phyloP scores from a whole-genome alignment of 2,888 invertebrate species.

The Clostera curtula region DNA sequence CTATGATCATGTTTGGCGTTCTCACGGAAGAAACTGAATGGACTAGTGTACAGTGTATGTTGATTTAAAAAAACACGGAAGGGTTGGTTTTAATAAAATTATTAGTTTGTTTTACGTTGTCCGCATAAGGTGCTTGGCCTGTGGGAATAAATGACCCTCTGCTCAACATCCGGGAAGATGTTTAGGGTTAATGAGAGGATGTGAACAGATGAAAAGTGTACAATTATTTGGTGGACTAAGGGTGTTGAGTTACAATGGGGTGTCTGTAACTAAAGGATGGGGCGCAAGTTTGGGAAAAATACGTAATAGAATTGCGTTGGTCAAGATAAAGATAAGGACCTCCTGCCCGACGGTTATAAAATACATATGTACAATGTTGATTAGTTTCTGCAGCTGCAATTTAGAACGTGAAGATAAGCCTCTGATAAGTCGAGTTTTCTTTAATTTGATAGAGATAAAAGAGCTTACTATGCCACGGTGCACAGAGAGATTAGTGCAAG shows the following conservation, averaged over 20 bases:
- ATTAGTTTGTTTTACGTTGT: slow-evolving; percentile 68
- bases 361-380: no score
- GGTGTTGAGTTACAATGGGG: slow-evolving; percentile 35
- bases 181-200: slow-evolving; percentile 55
- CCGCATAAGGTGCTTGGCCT: slow-evolving; percentile 60
- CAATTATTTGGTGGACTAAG: slow-evolving; percentile 43
- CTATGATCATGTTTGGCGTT: slow-evolving; percentile 62
- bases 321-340: no score
- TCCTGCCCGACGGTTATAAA: no score
- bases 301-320: no score
- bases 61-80: slow-evolving; percentile 65
- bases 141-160: slow-evolving; percentile 70
- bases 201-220: slow-evolving; percentile 47
- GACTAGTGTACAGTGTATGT: slow-evolving; percentile 40
- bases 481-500: no score
- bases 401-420: no score
- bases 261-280: slow-evolving; percentile 7
- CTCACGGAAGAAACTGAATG: slow-evolving; percentile 70
- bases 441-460: no score
- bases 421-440: no score
- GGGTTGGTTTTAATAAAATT: slow-evolving; percentile 65
- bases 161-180: slow-evolving; percentile 68
- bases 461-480: no score
- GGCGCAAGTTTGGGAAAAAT: no score
- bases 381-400: no score